Evolutionary conservation across 2,888 invertebrate genomes (phyloP), one percentile per base, ranked within the genome.

Genomic region (Chymomyza caudatula): DNA sequence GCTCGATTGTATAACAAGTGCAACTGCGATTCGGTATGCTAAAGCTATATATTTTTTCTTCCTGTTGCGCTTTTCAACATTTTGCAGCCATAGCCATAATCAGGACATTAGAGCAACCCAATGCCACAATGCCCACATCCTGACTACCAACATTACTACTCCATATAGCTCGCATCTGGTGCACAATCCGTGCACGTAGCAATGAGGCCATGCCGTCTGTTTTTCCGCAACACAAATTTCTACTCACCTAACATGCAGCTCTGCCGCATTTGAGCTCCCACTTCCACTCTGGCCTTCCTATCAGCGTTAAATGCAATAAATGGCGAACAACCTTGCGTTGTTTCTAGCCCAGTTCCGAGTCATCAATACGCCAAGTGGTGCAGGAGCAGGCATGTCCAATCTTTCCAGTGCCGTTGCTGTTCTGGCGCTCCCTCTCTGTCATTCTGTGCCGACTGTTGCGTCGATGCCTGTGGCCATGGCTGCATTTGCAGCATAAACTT

Each of bases 251-350:
- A 57, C 63, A 63, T 63, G 57, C 57, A 42, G 37, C 6, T 37
- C 19, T 20, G n/a, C 20, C 22, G 37, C 23, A 29, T 59, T 49
- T 17, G 11, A 8, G 29, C 29, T 53, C n/a, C n/a, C 25, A 25
- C 8, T n/a, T 25, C 15, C 25, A 23, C 2, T 49, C 15, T 17
- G 17, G 4, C 22, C 3, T 5, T 20, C 15, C 15, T 15, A 25
- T 29, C 60, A 57, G 54, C 67, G 74, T 63, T 83, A 71, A 80
- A 83, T 85, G 84, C 86, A 84, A 84, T 85, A 83, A 80, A 80
- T 85, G 75, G 73, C 84, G 69, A 65, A 63, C 70, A 80, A 80
- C 75, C 77, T 75, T 74, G 66, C 67, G 74, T 67, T 58, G 23
- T 8, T 15, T 37, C 11, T 37, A 37, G 29, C 44, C 17, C 15